These are phyloP conservation scores for Oegoconia quadripuncta DNA, from an alignment of 2,888 invertebrate species.

Conservation along the genomic window DNA sequence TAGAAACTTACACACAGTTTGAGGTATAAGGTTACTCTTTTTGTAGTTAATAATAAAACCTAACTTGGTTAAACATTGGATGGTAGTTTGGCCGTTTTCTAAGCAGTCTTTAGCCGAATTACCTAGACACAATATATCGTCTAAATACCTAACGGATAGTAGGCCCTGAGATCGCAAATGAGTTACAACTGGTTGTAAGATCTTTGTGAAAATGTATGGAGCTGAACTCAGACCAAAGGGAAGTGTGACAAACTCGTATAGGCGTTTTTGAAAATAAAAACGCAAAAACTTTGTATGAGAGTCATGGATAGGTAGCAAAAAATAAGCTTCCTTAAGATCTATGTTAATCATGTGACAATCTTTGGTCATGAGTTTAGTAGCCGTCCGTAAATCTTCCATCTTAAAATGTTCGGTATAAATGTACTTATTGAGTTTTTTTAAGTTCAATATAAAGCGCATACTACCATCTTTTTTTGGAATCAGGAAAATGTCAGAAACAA, in stretches of 20 bases:
- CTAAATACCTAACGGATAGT: background rate
- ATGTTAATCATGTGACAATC: background rate
- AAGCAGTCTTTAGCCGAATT: background rate
- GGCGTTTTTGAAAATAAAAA: slow-evolving; percentile 3
- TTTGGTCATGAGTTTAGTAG: background rate
- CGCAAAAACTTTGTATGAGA: no score
- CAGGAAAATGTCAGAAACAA: slow-evolving; percentile 17
- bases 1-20: background rate
- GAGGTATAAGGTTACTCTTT: background rate
- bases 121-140: slow-evolving; percentile 5
- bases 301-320: no score
- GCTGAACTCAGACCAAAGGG: slow-evolving; percentile 1
- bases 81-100: background rate
- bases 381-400: slow-evolving; percentile 1
- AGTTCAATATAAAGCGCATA: slow-evolving; percentile 10
- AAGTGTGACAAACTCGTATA: background rate
- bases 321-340: no score
- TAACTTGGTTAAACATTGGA: background rate
- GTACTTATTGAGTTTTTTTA: no score
- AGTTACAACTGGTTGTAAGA: background rate
- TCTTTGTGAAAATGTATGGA: slow-evolving; percentile 1
- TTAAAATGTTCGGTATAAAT: slow-evolving; percentile 7
- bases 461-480: slow-evolving; percentile 6
- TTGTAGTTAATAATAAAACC: slow-evolving; percentile 14
- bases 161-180: background rate